Conservation (phyloP, 1,140 invertebrate species). For the Polyergus mexicanus region DNA sequence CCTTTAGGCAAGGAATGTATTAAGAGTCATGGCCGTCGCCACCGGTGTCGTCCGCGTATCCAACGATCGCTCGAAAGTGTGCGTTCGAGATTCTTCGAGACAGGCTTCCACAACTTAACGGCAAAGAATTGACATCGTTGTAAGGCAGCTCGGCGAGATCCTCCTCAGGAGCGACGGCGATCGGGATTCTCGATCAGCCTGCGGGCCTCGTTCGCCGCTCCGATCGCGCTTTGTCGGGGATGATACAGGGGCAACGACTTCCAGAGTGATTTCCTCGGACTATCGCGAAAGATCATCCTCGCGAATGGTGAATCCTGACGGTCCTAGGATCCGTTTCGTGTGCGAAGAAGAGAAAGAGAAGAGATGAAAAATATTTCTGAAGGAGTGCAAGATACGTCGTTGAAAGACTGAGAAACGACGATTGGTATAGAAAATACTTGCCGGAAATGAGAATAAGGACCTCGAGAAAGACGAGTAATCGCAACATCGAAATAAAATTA, state of each 20-base stretch:
- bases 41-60: not conserved
- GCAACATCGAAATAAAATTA: constrained; percentile 58
- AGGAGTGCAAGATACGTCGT: not conserved
- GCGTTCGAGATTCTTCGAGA: constrained; percentile 80
- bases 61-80: constrained; percentile 12
- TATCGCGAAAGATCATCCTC: not conserved
- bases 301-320: constrained; percentile 21
- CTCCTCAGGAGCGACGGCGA: constrained; percentile 5
- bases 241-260: constrained; percentile 54
- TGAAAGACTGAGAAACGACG: not conserved
- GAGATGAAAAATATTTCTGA: not conserved
- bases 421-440: too few species aligned
- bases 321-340: constrained; percentile 48
- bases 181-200: not conserved
- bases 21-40: constrained; percentile 63
- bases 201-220: constrained; percentile 25
- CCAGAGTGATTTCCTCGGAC: constrained; percentile 54
- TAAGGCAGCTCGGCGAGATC: constrained; percentile 12
- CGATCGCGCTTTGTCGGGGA: constrained; percentile 29
- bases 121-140: constrained; percentile 66
- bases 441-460: constrained; percentile 7
- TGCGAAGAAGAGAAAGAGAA: not conserved
- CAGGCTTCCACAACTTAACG: constrained; percentile 82
- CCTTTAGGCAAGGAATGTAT: constrained; percentile 86
- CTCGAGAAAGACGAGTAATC: constrained; percentile 15